Base-by-base conservation (phyloP, 2,113 vertebrate genomes). In the Anseranas semipalmata region DNA sequence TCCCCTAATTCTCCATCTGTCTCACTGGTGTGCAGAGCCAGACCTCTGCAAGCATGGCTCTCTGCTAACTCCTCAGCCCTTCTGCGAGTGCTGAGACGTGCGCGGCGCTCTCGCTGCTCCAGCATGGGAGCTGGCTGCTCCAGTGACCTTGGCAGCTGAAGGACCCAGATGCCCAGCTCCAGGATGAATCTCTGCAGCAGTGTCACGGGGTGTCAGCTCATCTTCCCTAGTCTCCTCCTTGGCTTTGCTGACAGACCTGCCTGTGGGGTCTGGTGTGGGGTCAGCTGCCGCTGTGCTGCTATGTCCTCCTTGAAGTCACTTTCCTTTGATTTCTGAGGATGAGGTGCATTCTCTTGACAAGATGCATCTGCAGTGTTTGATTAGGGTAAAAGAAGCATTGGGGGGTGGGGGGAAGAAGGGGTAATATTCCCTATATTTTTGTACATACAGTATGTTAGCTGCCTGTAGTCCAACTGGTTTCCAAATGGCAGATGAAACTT, bases 81-180 rank as follows among this genome's bases (percentile, higher is more conserved):
- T 32, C 79, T 70, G 46, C 1, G 66, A 88, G 63, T 3, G 12
- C 67, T 7, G 83, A 77, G 90, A 90, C 32, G 50, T 3, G 50
- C 62, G 25, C 14, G 0, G 32, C 1, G 2, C 30, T 71, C 62
- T 65, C 90, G 22, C 68, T 3, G 11, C 68, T 70, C 71, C 41
- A 28, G 92, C 79, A 84, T 14, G 83, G 92, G 90, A 96, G 93
- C 92, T 72, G 95, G 59, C 89, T 93, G 90, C 62, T 91, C 88
- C 3, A 1, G 33, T 93, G 96, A 95, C 95, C 96, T 73, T 80
- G 96, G 94, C 95, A 96, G 96, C 94, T 97, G 96, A 87, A 93
- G 89, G 95, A 39, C 96, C 95, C 96, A 96, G 96, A 91, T 97
- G 96, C 94, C 96, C 92, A 89, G 96, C 96, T 96, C 84, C 96